Percentiles rank a stretch among this genome's conserved stretches.
Conservation (phyloP, 2,113 vertebrate genomes). For the Echinops telfairi region DNA sequence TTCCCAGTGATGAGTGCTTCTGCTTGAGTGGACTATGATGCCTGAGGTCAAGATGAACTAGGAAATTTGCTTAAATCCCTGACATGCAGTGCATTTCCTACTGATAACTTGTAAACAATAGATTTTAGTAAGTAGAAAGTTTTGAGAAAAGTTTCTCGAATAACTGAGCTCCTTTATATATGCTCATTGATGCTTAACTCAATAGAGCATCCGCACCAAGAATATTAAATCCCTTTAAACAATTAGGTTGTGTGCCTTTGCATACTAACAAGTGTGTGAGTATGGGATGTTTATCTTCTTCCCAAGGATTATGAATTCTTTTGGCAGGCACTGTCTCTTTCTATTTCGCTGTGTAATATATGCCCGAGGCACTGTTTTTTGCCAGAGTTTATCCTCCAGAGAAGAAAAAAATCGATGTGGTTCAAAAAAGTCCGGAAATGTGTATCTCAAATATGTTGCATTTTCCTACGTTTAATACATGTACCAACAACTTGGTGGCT, state of each 20-base stretch:
- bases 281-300: constrained; percentile 64
- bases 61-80: constrained; percentile 18
- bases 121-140: constrained; percentile 56
- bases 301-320: constrained; percentile 61
- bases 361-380: constrained; percentile 72
- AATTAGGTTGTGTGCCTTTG: constrained; percentile 40
- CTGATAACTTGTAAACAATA: constrained; percentile 47
- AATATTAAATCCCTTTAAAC: constrained; percentile 70
- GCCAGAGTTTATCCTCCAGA: constrained; percentile 51
- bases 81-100: neutral
- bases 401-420: constrained; percentile 57
- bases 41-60: constrained; percentile 22
- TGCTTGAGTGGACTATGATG: neutral
- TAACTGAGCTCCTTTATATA: neutral
- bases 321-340: constrained; percentile 75
- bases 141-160: constrained; percentile 28
- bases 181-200: constrained; percentile 51
- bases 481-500: neutral
- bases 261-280: constrained; percentile 60
- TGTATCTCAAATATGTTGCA: neutral
- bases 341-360: constrained; percentile 73
- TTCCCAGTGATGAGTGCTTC: constrained; percentile 51
- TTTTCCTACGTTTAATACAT: neutral
- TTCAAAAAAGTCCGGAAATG: constrained; percentile 45
- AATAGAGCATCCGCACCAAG: constrained; percentile 14